Evolutionary conservation across 1,140 invertebrate genomes (phyloP).

Genomic region (Stratiolaelaps scimitus): DNA sequence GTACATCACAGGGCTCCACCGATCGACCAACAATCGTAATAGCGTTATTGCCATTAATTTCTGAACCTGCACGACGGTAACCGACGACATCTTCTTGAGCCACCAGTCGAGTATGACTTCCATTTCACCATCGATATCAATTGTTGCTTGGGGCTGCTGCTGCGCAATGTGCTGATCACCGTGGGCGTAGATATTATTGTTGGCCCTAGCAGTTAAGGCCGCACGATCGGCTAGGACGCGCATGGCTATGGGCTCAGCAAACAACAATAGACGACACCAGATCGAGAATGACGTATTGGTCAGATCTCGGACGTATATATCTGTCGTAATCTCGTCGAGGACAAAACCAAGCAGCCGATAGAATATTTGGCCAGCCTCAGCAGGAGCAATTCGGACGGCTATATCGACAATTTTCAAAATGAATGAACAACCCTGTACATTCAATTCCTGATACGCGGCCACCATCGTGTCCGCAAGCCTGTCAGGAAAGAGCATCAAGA

Average conservation of each 20-base stretch:
- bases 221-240: neutral
- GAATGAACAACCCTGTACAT: neutral
- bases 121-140: neutral
- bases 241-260: conserved; percentile 1
- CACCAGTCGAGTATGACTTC: conserved; percentile 8
- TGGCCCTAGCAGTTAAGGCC: neutral
- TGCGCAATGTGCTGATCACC: neutral
- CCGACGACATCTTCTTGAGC: neutral
- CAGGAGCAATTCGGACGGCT: conserved; percentile 12
- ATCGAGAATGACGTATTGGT: conserved; percentile 20
- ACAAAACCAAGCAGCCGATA: conserved; percentile 3
- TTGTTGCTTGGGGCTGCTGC: neutral
- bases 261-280: conserved; percentile 5
- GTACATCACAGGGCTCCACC: conserved; percentile 16
- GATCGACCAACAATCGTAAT: neutral
- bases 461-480: neutral
- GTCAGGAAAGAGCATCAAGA: neutral
- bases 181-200: too few relatives aligned
- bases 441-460: neutral
- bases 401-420: conserved; percentile 23
- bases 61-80: neutral
- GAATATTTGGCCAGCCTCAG: neutral
- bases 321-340: conserved; percentile 1
- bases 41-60: conserved; percentile 24
- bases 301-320: neutral